phyloP scores from a whole-genome alignment of 2,888 invertebrate species.

The Stenodera caucasica region DNA sequence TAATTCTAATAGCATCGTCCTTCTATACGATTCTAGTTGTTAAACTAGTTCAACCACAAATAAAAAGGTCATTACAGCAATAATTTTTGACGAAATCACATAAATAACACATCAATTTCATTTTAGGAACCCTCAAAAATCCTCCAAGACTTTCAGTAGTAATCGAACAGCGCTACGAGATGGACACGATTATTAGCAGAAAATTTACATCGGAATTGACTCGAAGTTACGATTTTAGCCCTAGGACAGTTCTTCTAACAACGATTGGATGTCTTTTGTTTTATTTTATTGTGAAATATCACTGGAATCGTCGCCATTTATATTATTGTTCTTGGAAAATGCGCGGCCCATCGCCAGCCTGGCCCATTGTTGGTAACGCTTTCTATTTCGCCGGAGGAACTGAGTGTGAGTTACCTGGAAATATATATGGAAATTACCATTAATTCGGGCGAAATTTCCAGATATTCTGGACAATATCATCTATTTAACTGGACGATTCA shows the following conservation, averaged over 20 bases:
- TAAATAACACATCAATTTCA: not conserved
- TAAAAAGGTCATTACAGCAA: not conserved
- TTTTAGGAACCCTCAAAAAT: not conserved
- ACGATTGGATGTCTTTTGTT: not conserved
- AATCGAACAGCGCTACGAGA: not conserved
- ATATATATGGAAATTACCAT: no score
- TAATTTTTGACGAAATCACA: not conserved
- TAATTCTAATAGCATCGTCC: no score
- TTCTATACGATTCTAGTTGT: no score
- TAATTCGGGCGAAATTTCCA: not conserved
- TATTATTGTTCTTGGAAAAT: conserved; percentile 9
- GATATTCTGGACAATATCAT: conserved; percentile 13
- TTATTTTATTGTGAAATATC: not conserved
- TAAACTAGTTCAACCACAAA: not conserved
- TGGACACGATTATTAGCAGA: not conserved
- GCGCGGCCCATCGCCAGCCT: conserved; percentile 4
- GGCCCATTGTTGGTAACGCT: conserved; percentile 11
- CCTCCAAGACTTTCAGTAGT: not conserved
- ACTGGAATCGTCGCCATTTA: conserved; percentile 7
- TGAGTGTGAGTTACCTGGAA: not conserved
- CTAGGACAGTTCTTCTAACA: not conserved
- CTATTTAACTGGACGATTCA: not conserved
- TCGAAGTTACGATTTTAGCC: not conserved
- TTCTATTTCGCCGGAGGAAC: conserved; percentile 12
- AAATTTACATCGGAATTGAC: not conserved